Percentiles rank a stretch among this genome's conserved stretches.
phyloP scores from a whole-genome alignment of 2,888 invertebrate genomes.

The Liposcelis brunnea region DNA sequence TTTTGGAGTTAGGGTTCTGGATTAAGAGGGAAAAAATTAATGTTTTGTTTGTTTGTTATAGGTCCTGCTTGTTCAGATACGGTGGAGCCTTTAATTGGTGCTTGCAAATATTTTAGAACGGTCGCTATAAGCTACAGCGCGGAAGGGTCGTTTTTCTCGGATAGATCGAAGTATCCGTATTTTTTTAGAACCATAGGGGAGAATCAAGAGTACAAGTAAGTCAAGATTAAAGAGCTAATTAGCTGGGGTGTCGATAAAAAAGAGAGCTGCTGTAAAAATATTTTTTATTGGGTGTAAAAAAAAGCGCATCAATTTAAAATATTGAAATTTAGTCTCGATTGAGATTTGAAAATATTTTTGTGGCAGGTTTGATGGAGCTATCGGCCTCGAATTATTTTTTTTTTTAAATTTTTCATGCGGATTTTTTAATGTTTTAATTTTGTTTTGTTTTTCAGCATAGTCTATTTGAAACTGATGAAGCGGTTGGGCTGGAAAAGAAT shows the following conservation, averaged over 20 bases:
- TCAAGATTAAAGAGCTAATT: no score
- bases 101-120: conserved; percentile 53
- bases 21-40: neutral
- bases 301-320: no score
- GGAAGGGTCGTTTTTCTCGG: conserved; percentile 53
- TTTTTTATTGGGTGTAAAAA: neutral
- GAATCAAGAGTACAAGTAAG: conserved; percentile 44
- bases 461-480: conserved; percentile 43
- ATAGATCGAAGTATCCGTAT: conserved; percentile 52
- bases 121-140: conserved; percentile 63
- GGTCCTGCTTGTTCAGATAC: conserved; percentile 69
- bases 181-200: conserved; percentile 68
- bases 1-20: neutral
- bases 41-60: conserved; percentile 16
- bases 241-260: no score
- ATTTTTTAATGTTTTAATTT: conserved; percentile 1
- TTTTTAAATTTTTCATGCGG: no score
- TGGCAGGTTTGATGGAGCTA: no score
- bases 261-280: no score
- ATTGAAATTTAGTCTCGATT: no score
- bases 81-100: conserved; percentile 58
- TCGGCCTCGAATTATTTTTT: no score
- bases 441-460: conserved; percentile 27
- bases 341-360: no score
- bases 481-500: conserved; percentile 48